Percentiles rank a stretch among this genome's conserved stretches.
These are phyloP conservation scores for Hymenopus coronatus DNA, from an alignment of 2,888 invertebrate species.

Conservation along the genomic window DNA sequence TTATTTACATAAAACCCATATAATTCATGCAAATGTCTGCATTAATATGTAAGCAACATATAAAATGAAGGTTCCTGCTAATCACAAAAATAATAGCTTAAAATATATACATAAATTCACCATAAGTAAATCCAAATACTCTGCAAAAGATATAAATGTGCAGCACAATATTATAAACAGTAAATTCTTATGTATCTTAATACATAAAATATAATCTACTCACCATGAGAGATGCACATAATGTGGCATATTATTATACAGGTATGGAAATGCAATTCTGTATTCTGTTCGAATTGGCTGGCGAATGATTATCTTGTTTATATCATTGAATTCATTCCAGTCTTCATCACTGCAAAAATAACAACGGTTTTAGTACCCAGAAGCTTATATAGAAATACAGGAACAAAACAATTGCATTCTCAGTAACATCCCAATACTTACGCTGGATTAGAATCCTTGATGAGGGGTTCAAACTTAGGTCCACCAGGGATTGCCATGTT, in stretches of 20 bases:
- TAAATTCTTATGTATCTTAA: too few relatives aligned
- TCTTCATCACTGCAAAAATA: slow-evolving; percentile 82
- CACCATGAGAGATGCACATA: slow-evolving; percentile 98
- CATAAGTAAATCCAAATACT: too few relatives aligned
- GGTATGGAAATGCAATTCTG: slow-evolving; percentile 97
- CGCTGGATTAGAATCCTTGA: slow-evolving; percentile 96
- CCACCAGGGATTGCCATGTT: slow-evolving; percentile 99
- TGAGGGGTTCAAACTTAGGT: slow-evolving; percentile 98
- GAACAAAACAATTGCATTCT: background rate
- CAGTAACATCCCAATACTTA: slow-evolving; percentile 47
- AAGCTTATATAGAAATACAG: slow-evolving; percentile 16
- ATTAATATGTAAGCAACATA: too few relatives aligned
- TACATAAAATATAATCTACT: slow-evolving; percentile 45
- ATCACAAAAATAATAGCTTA: too few relatives aligned
- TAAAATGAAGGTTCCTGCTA: too few relatives aligned
- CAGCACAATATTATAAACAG: too few relatives aligned
- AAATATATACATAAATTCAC: too few relatives aligned
- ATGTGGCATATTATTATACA: slow-evolving; percentile 98
- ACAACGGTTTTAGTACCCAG: slow-evolving; percentile 8
- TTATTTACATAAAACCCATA: too few relatives aligned
- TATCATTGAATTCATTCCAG: slow-evolving; percentile 99
- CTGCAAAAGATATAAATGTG: too few relatives aligned
- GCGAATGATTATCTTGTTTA: slow-evolving; percentile 98
- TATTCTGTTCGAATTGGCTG: slow-evolving; percentile 99
- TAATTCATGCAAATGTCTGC: too few relatives aligned